phyloP scores from a whole-genome alignment of 2,797 vertebrate species.

The Schizothorax lantsangensis region DNA sequence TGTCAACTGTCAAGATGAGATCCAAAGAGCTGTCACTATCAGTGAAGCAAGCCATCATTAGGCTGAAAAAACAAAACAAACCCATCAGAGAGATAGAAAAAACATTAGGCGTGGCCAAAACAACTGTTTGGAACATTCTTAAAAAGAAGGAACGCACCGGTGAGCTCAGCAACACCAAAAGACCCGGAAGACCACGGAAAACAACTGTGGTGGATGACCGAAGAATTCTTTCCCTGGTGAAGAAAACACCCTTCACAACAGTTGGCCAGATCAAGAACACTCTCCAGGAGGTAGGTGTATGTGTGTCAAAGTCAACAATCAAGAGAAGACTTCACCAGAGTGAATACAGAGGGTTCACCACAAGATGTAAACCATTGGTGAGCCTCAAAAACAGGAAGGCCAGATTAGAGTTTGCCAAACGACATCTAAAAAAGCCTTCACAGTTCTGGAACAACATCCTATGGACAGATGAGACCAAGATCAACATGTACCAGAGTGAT shows the following conservation, averaged over 20 bases:
- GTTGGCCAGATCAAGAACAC: slow-evolving; percentile 50
- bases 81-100: slow-evolving; percentile 23
- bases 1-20: slow-evolving; percentile 54
- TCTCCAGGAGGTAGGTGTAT: slow-evolving; percentile 51
- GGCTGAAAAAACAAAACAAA: slow-evolving; percentile 57
- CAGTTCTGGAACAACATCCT: too few relatives aligned
- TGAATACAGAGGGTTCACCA: too few relatives aligned
- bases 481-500: too few relatives aligned
- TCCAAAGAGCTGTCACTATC: slow-evolving; percentile 52
- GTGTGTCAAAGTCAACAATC: not conserved
- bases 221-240: slow-evolving; percentile 58
- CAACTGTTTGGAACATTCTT: slow-evolving; percentile 42
- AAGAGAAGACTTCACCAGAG: too few relatives aligned
- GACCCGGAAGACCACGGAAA: slow-evolving; percentile 56
- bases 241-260: slow-evolving; percentile 51
- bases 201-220: slow-evolving; percentile 56
- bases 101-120: slow-evolving; percentile 27
- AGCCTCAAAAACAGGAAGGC: too few relatives aligned
- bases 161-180: slow-evolving; percentile 43
- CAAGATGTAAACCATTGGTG: too few relatives aligned
- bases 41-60: slow-evolving; percentile 59
- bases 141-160: too few relatives aligned
- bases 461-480: too few relatives aligned
- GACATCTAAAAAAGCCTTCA: too few relatives aligned
- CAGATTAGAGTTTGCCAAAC: too few relatives aligned